Evolutionary conservation across 1,140 invertebrate species (phyloP), one percentile per base, ranked within the genome.

Genomic region (Trinorchestia longiramus): DNA sequence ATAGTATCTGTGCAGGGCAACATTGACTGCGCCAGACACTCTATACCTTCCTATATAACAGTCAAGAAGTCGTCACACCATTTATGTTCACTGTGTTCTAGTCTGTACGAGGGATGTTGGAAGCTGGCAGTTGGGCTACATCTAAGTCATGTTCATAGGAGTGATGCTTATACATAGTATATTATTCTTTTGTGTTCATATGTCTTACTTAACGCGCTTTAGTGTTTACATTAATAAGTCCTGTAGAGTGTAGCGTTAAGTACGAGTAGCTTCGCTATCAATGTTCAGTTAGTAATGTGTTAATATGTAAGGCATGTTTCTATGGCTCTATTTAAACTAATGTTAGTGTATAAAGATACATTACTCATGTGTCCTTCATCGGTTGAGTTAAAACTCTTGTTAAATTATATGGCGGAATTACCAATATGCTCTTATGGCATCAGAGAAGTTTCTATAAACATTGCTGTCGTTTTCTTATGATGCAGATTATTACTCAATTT

Each of bases 241-340:
- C 28, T 77, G 62, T 77, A 77, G 62, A 77, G 62, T 77, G 62
- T 77, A 77, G 62, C 62, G 47, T 77, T 77, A 77, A 77, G 62
- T 77, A 77, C 62, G 62, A 77, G 62, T 77, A 77, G 8, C 11
- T 77, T 77, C 36, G 62, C 62, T 77, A 77, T 77, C 62, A 77
- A 77, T 77, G 62, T 90, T 90, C 43, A 90, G 43, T 42, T 28
- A 11, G 43, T 90, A 42, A 4, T 15, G 43, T 90, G 88, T 90
- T 90, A 90, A 41, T 41, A 17, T 8, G 8, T 90, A 90, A 90
- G 88, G 17, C 36, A 90, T 90, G 88, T 90, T 90, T 90, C 88
- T 90, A 90, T 90, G 88, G 88, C 88, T 90, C 41, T 90, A 90
- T 90, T 90, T 42, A 90, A 42, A 90, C 36, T 90, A 42, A 90